These are phyloP conservation scores for Bombus turneri DNA, from an alignment of 1,140 invertebrate genomes.

Conservation along the genomic window DNA sequence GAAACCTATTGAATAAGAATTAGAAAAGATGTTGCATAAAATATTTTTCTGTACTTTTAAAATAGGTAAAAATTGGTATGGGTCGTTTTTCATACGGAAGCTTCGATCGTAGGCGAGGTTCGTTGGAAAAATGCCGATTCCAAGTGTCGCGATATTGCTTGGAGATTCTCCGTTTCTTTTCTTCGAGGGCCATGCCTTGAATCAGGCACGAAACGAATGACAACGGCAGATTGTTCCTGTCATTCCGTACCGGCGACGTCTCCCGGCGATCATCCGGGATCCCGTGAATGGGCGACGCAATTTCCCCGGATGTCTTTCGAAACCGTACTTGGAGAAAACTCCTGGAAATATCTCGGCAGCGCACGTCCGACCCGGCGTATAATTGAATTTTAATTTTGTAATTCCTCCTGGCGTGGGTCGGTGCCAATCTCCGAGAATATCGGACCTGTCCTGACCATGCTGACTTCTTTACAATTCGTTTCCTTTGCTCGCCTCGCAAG, in stretches of 20 bases:
- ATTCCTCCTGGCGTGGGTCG: slow-evolving; percentile 59
- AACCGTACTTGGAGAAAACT: slow-evolving; percentile 57
- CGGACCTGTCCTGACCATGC: slow-evolving; percentile 60
- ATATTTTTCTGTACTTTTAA: background rate
- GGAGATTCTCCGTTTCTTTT: slow-evolving; percentile 27
- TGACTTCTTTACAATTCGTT: slow-evolving; percentile 46
- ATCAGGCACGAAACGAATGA: slow-evolving; percentile 68
- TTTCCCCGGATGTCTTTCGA: slow-evolving; percentile 68
- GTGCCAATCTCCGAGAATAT: slow-evolving; percentile 66
- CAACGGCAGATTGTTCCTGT: slow-evolving; percentile 73
- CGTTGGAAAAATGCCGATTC: slow-evolving; percentile 4
- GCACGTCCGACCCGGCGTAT: slow-evolving; percentile 61
- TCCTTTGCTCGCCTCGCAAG: background rate
- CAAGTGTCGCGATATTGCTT: background rate
- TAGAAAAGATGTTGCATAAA: background rate
- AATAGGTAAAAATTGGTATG: background rate
- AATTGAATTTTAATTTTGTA: slow-evolving; percentile 75
- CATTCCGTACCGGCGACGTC: slow-evolving; percentile 66
- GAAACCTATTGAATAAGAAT: background rate
- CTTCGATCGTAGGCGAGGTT: background rate
- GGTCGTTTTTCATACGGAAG: background rate
- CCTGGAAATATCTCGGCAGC: slow-evolving; percentile 56
- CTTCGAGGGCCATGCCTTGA: slow-evolving; percentile 36
- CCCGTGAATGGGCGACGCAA: slow-evolving; percentile 67
- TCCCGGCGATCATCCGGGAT: slow-evolving; percentile 66